Percentiles rank a stretch among this genome's conserved stretches.
These are phyloP conservation scores for Mythimna albipuncta DNA, from an alignment of 2,888 invertebrate species.

Conservation along the genomic window DNA sequence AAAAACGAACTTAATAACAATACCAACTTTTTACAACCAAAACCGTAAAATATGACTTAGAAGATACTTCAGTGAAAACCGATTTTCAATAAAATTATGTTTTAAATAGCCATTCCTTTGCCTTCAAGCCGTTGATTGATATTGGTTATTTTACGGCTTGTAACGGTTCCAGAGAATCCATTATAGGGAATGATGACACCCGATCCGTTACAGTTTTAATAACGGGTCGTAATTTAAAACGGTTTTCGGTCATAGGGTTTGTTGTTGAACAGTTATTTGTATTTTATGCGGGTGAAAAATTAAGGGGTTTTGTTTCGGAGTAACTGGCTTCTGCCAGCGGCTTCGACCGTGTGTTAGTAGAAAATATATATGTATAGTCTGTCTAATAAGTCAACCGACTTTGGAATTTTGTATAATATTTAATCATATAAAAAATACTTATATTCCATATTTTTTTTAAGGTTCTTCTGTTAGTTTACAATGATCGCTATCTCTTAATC, in stretches of 20 bases:
- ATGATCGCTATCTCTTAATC: too few species aligned
- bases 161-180: constrained; percentile 20
- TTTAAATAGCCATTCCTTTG: constrained; percentile 16
- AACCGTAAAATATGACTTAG: constrained; percentile 20
- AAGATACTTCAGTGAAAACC: constrained; percentile 22
- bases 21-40: constrained; percentile 8
- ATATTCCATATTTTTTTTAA: too few species aligned
- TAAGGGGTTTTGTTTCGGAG: too few species aligned
- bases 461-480: too few species aligned
- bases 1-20: constrained; percentile 2
- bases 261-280: constrained; percentile 1
- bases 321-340: too few species aligned
- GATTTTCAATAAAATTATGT: constrained; percentile 35
- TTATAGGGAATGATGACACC: constrained; percentile 42
- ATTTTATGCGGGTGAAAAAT: neutral
- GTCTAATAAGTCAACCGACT: too few species aligned
- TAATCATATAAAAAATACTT: too few species aligned
- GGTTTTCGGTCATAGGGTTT: constrained; percentile 1
- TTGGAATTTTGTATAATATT: too few species aligned
- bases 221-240: constrained; percentile 30
- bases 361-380: too few species aligned
- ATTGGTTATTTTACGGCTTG: constrained; percentile 50
- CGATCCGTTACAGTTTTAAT: constrained; percentile 36
- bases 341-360: too few species aligned
- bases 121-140: constrained; percentile 45